Conservation (phyloP, 92 coral and sea anemone genomes). For the Actinostola sp. region DNA sequence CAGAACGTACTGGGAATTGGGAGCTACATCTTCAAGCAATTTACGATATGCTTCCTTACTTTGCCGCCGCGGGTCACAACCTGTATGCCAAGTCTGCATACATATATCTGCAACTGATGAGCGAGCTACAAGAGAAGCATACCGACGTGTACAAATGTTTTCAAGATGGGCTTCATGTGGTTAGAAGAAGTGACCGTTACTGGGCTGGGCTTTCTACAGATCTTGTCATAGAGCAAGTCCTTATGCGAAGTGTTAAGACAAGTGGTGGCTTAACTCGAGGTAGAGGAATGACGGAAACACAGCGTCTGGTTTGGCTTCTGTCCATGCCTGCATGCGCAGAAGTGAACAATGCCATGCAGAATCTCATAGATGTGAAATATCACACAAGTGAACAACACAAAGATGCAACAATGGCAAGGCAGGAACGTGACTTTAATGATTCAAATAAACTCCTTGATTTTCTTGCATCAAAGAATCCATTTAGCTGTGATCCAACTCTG, state of each 20-base stretch:
- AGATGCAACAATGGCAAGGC: slow-evolving; percentile 37
- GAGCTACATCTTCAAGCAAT: slow-evolving; percentile 46
- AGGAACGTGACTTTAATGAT: slow-evolving; percentile 42
- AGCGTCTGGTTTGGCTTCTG: too few relatives aligned
- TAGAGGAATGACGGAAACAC: slow-evolving; percentile 40
- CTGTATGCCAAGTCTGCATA: slow-evolving; percentile 7
- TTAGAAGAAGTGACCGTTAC: too few relatives aligned
- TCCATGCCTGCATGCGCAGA: too few relatives aligned
- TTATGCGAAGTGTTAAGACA: too few relatives aligned
- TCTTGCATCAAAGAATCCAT: slow-evolving; percentile 33
- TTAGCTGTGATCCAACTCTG: slow-evolving; percentile 20
- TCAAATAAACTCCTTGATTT: slow-evolving; percentile 4
- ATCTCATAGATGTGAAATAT: too few relatives aligned
- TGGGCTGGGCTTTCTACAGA: too few relatives aligned
- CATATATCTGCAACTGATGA: slow-evolving; percentile 21
- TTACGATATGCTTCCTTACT: slow-evolving; percentile 47
- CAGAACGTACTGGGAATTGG: too few relatives aligned
- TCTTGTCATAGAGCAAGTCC: too few relatives aligned
- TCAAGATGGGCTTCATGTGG: too few relatives aligned
- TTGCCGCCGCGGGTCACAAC: slow-evolving; percentile 49
- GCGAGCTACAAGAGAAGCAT: slow-evolving; percentile 5
- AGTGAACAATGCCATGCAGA: too few relatives aligned
- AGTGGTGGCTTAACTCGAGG: slow-evolving; percentile 36
- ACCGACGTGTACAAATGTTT: slow-evolving; percentile 17
- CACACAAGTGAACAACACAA: too few relatives aligned